phyloP scores from a whole-genome alignment of 2,113 vertebrate genomes.

The Lucifuga dentata region DNA sequence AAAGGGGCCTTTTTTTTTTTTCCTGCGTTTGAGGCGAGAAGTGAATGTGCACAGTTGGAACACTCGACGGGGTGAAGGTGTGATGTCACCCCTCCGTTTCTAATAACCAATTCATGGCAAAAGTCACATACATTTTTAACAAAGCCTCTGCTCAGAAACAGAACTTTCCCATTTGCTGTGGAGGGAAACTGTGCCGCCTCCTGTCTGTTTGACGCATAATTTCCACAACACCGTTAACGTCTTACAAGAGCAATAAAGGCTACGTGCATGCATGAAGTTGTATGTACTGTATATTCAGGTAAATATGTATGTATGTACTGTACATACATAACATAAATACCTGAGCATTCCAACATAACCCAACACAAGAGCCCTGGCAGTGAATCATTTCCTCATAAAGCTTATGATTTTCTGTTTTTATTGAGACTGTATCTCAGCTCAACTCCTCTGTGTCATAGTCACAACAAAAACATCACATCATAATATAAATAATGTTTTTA shows the following conservation, averaged over 20 bases:
- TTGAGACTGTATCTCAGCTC: not conserved
- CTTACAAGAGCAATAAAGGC: not conserved
- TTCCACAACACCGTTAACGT: constrained; percentile 57
- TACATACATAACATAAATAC: not conserved
- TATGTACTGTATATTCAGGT: no score
- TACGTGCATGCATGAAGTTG: not conserved
- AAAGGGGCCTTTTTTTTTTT: constrained; percentile 15
- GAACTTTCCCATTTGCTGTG: constrained; percentile 74
- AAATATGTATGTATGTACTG: no score
- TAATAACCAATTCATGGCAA: constrained; percentile 36
- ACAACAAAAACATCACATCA: no score
- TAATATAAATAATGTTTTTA: no score
- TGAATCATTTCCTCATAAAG: no score
- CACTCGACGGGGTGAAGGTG: constrained; percentile 20
- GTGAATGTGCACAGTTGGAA: constrained; percentile 32
- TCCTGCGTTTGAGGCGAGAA: constrained; percentile 46
- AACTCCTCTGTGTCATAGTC: no score
- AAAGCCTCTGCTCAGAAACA: constrained; percentile 51
- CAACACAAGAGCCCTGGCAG: not conserved
- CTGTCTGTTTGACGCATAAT: constrained; percentile 43
- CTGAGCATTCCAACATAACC: not conserved
- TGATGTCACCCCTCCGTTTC: constrained; percentile 33
- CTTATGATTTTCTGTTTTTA: no score
- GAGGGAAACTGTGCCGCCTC: constrained; percentile 37
- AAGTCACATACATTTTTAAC: constrained; percentile 75